Base-by-base conservation (phyloP, 1,140 invertebrate species). In the Pseudomyrmex sp. region DNA sequence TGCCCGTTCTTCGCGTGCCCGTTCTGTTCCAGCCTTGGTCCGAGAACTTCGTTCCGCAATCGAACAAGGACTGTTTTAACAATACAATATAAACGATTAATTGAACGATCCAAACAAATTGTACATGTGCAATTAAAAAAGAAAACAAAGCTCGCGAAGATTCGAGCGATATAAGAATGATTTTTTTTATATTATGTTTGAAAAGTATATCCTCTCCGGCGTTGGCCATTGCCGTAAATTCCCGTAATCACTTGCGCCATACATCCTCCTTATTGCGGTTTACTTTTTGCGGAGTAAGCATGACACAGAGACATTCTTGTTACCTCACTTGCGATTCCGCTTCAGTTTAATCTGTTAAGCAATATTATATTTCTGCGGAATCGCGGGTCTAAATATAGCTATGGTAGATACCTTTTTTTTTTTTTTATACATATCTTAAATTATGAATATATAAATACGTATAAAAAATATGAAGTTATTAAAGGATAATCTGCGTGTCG, bases 281-380 rank as follows among this genome's bases (percentile, higher is more conserved):
- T 1, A 13, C 9, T 72, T 80, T 80, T 80, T 8, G 35, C 65
- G 7, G 23, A 80, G 66, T 72, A 70, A 80, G 12, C 15, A 59
- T 80, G 76, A 80, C 76, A 2, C 35, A 59, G 1, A 23, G 4
- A 44, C 12, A 18, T 2, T 7, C 46, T 56, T 46, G 2, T 20
- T 7, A 2, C 54, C 23, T 18, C 18, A 46, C 2, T 59, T 70
- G 12, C 58, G 8, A 59, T 69, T 69, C 2, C 20, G 7, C 9
- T 44, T 44, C 13, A n/a, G 15, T 62, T 62, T 62, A 50, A 35
- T 35, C 20, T 23, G 18, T 68, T 65, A 4, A 52, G 15, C 15
- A 75, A 35, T 48, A 13, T 18, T 35, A 52, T 26, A 52, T 26
- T 76, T 63, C 52, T 1, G 15, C 35, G 35, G 35, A 35, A 35